Evolutionary conservation across 1,140 invertebrate species (phyloP).

Genomic region (Eueides isabella): DNA sequence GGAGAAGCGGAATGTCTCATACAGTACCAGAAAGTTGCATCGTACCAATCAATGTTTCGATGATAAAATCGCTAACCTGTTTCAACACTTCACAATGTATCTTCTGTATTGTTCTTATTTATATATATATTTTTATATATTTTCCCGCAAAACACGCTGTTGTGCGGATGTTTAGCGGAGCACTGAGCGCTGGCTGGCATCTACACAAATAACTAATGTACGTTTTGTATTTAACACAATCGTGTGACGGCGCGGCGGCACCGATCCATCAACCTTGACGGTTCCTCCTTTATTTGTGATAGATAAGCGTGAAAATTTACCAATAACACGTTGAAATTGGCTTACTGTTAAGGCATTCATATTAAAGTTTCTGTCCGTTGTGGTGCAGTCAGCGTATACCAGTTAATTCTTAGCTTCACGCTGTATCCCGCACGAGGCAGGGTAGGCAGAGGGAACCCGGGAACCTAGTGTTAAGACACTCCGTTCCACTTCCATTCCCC

Average conservation of each 20-base stretch:
- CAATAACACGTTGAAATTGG: neutral
- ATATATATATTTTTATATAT: neutral
- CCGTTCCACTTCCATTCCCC: too few relatives aligned
- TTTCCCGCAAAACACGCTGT: constrained; percentile 44
- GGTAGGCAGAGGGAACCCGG: too few relatives aligned
- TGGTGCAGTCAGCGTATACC: too few relatives aligned
- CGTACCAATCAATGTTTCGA: constrained; percentile 1
- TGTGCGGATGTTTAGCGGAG: constrained; percentile 53
- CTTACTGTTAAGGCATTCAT: neutral
- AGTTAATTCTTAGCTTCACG: too few relatives aligned
- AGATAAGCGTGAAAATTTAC: constrained; percentile 18
- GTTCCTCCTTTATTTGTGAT: constrained; percentile 18
- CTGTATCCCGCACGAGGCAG: too few relatives aligned
- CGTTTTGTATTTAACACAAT: constrained; percentile 64
- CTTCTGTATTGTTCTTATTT: neutral
- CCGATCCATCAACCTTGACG: constrained; percentile 41
- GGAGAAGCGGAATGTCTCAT: constrained; percentile 17
- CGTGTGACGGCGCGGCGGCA: constrained; percentile 44
- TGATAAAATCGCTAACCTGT: constrained; percentile 16
- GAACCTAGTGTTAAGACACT: too few relatives aligned
- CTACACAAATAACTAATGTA: constrained; percentile 46
- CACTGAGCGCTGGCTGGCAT: constrained; percentile 65
- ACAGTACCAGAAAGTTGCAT: constrained; percentile 30
- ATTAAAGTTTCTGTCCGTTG: too few relatives aligned
- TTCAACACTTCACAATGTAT: neutral